Base-by-base conservation (phyloP, 2,797 vertebrate genomes). In the Alcedo atthis region DNA sequence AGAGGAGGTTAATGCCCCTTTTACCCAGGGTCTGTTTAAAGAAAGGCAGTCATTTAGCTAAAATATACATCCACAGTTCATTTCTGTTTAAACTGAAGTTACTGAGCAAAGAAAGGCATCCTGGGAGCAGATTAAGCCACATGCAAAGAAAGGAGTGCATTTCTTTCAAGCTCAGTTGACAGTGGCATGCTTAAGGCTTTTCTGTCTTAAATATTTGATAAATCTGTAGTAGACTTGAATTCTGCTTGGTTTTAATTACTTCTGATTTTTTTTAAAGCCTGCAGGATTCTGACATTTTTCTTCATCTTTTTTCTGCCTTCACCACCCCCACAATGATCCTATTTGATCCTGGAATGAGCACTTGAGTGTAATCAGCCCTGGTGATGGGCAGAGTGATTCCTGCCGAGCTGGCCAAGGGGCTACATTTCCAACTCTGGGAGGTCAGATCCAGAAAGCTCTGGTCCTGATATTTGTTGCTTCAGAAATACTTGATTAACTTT, bases 71-170 rank as follows among this genome's bases (percentile, higher is more conserved):
- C 69, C 59, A 78, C 76, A 25, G 85, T 81, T 87, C 54, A 32
- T 64, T 90, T 85, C 63, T 94, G 59, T 92, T 95, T 85, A 90
- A 95, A 93, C 53, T 87, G 85, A 85, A 94, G 92, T 92, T 77
- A 75, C 53, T 53, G 59, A 69, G 81, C 71, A 64, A 73, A 82
- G 89, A 93, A 92, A 48, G 68, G 80, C 59, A 93, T 86, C 74
- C 70, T 89, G 88, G 92, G 86, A 89, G 28, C 70, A 89, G 87
- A 91, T 93, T 80, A 90, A 84, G 66, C 78, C 15, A 2, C 74
- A 28, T 17, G 54, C 61, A 59, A 37, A 64, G 77, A 62, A 58
- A 73, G 74, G 63, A 90, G 66, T 49, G 55, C 45, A 25, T 77
- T 93, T 90, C 51, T 94, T 62, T 92, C 66, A 43, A 90, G 84